Evolutionary conservation across 53 echinoderm and acorn worm genomes (phyloP).

Genomic region (Holothuria scabra): DNA sequence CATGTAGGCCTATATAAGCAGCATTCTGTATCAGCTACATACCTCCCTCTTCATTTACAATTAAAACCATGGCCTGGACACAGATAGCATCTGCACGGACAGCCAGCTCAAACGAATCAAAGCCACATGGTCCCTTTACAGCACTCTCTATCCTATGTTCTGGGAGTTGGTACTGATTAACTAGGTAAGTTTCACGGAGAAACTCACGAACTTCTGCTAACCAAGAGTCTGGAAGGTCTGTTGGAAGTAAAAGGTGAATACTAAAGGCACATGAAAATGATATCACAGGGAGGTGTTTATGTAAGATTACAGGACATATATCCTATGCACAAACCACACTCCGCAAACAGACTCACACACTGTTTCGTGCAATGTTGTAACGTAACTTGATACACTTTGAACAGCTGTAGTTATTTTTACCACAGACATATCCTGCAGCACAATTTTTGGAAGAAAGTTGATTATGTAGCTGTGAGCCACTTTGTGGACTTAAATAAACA

Average conservation of each 20-base stretch:
- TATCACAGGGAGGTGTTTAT: no score
- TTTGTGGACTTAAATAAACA: no score
- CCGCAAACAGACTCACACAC: no score
- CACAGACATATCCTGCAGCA: no score
- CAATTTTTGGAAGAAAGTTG: no score
- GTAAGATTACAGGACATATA: no score
- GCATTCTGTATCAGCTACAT: not conserved
- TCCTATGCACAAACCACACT: no score
- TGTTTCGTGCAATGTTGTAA: no score
- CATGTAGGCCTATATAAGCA: no score
- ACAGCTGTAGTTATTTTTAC: no score
- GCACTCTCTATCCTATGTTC: slow-evolving; percentile 79
- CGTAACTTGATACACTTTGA: no score
- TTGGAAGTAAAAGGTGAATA: not conserved
- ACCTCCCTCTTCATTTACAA: slow-evolving; percentile 88
- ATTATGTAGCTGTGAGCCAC: no score
- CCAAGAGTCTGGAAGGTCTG: slow-evolving; percentile 78
- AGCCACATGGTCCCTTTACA: slow-evolving; percentile 65
- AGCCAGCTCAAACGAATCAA: slow-evolving; percentile 85
- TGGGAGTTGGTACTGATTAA: slow-evolving; percentile 89
- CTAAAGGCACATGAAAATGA: not conserved
- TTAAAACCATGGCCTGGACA: slow-evolving; percentile 88
- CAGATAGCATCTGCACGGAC: slow-evolving; percentile 81
- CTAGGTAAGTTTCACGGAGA: slow-evolving; percentile 78
- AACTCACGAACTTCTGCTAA: slow-evolving; percentile 79